Conservation (phyloP, 2,888 invertebrate species). For the Scaptomyza reducta region DNA sequence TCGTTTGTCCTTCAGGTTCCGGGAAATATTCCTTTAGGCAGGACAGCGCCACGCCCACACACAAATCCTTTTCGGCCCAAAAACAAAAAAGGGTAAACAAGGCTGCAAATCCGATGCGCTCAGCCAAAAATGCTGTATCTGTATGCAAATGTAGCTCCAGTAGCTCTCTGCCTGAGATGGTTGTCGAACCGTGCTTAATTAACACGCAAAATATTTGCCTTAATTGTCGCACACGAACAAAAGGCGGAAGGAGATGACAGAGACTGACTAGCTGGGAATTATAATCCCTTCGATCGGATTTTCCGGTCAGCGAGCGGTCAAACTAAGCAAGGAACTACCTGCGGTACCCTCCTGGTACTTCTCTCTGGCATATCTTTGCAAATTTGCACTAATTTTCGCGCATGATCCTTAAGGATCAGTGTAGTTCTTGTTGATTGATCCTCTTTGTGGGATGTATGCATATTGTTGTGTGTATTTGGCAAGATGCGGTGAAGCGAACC, state of each 20-base stretch:
- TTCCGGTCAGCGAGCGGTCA: constrained; percentile 71
- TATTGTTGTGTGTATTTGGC: too few relatives aligned
- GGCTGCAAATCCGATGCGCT: constrained; percentile 73
- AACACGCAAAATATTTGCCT: constrained; percentile 82
- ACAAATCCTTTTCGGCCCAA: constrained; percentile 64
- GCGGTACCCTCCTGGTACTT: constrained; percentile 12
- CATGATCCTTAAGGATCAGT: constrained; percentile 59
- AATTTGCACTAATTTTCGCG: constrained; percentile 71
- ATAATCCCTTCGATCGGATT: constrained; percentile 81
- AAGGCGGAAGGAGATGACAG: constrained; percentile 14
- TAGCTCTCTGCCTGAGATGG: not conserved
- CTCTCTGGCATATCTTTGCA: not conserved
- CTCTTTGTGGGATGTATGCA: constrained; percentile 67
- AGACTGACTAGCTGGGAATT: constrained; percentile 34
- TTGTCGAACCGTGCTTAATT: constrained; percentile 69
- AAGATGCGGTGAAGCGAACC: constrained; percentile 70
- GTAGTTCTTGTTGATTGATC: constrained; percentile 73
- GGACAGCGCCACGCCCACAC: constrained; percentile 62
- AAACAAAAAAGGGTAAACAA: constrained; percentile 79
- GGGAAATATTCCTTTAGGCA: constrained; percentile 27
- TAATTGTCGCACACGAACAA: constrained; percentile 72
- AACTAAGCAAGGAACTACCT: constrained; percentile 44
- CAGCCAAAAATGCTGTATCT: constrained; percentile 50
- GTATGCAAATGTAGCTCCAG: constrained; percentile 61
- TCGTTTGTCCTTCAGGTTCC: constrained; percentile 10